Evolutionary conservation across 2,113 vertebrate species (phyloP).

Genomic region (Lagenorhynchus albirostris): DNA sequence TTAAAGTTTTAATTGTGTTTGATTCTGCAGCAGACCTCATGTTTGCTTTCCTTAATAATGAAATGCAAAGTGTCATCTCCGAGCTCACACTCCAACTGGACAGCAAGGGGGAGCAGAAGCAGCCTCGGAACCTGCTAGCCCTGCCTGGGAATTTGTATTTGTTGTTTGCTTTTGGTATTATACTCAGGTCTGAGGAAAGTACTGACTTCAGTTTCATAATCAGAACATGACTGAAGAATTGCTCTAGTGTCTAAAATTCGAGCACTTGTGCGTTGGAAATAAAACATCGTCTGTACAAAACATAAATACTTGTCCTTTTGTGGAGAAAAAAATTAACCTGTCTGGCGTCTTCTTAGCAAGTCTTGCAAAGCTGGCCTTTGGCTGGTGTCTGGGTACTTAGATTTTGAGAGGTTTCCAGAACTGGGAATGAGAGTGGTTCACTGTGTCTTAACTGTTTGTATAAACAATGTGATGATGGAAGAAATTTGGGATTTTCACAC

Average conservation of each 20-base stretch:
- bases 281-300: background rate
- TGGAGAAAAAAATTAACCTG: background rate
- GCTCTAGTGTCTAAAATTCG: background rate
- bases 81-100: background rate
- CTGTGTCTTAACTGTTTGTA: no score
- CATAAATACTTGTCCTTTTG: background rate
- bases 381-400: background rate
- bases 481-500: background rate
- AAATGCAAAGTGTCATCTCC: background rate
- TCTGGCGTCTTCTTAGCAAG: background rate
- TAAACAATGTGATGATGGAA: background rate
- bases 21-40: conserved; percentile 36
- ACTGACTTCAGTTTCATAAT: background rate
- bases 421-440: no score
- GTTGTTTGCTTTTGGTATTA: background rate
- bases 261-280: background rate
- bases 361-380: background rate
- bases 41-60: conserved; percentile 54
- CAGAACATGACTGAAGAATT: background rate
- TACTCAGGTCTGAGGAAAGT: background rate
- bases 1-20: conserved; percentile 69
- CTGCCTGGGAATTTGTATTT: background rate
- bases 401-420: background rate
- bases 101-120: background rate
- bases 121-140: background rate